Evolutionary conservation across 2,113 vertebrate species (phyloP).

Genomic region (Antechinus stuartii): DNA sequence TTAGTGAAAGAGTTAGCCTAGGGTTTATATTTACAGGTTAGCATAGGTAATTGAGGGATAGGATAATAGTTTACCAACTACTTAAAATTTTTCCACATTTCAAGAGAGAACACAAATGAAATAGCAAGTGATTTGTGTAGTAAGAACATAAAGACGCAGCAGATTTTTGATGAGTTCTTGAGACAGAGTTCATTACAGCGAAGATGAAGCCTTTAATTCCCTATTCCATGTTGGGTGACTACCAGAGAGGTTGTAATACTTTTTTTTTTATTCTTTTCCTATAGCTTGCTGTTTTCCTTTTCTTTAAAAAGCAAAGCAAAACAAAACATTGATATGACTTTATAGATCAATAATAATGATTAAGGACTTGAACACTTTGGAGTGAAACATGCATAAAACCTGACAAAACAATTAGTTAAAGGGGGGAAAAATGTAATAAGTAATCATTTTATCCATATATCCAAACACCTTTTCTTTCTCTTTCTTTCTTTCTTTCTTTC

Average conservation of each 20-base stretch:
- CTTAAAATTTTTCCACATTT: background rate
- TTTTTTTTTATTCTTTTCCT: background rate
- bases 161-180: background rate
- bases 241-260: background rate
- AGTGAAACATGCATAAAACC: constrained; percentile 6
- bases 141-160: background rate
- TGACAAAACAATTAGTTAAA: constrained; percentile 16
- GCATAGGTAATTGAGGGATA: background rate
- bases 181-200: background rate
- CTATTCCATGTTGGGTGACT: background rate
- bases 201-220: background rate
- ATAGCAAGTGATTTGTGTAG: background rate
- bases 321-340: background rate
- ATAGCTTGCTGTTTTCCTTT: background rate
- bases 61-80: background rate
- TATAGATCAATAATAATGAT: constrained; percentile 45
- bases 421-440: constrained; percentile 25
- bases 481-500: background rate
- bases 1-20: background rate
- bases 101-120: background rate
- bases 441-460: background rate
- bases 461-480: background rate
- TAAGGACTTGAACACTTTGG: constrained; percentile 29
- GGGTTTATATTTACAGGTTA: background rate
- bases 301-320: background rate